These are phyloP conservation scores for Ectemnius cavifrons DNA, from an alignment of 2,888 invertebrate genomes.

Conservation along the genomic window DNA sequence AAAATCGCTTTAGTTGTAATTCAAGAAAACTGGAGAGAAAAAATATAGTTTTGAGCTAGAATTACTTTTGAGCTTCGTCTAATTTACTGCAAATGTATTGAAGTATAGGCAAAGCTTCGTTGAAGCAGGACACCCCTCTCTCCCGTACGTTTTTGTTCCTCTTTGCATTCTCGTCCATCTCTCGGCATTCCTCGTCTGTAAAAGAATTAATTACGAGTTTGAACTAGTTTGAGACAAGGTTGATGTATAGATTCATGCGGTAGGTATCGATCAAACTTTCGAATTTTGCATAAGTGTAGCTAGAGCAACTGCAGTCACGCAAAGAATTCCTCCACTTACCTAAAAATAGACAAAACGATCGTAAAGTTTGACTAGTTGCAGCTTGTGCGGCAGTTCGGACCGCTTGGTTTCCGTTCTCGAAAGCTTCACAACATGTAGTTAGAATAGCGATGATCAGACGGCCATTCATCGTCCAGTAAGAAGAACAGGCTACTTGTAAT, in stretches of 20 bases:
- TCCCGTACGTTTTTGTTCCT: conserved; percentile 78
- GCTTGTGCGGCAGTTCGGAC: conserved; percentile 93
- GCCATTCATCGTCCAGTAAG: conserved; percentile 93
- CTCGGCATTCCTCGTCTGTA: conserved; percentile 88
- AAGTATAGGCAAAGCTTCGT: conserved; percentile 93
- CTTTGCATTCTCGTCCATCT: conserved; percentile 79
- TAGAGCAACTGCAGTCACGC: conserved; percentile 1
- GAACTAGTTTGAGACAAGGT: conserved; percentile 2
- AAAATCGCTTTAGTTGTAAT: neutral
- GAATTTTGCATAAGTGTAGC: neutral
- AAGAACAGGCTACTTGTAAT: conserved; percentile 91
- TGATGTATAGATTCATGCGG: conserved; percentile 42
- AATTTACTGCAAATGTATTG: conserved; percentile 92
- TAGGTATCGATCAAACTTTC: conserved; percentile 54
- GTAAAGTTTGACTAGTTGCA: conserved; percentile 92
- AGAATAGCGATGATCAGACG: conserved; percentile 92
- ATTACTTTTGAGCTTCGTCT: conserved; percentile 88
- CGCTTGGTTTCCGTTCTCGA: conserved; percentile 87
- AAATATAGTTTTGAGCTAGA: neutral
- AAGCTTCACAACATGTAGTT: conserved; percentile 90
- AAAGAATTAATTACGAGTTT: neutral
- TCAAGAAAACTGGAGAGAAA: neutral
- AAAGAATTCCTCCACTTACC: conserved; percentile 78
- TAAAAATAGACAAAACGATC: conserved; percentile 90
- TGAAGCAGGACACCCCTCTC: conserved; percentile 90